phyloP scores from a whole-genome alignment of 2,888 invertebrate genomes.

The Acronicta psi region DNA sequence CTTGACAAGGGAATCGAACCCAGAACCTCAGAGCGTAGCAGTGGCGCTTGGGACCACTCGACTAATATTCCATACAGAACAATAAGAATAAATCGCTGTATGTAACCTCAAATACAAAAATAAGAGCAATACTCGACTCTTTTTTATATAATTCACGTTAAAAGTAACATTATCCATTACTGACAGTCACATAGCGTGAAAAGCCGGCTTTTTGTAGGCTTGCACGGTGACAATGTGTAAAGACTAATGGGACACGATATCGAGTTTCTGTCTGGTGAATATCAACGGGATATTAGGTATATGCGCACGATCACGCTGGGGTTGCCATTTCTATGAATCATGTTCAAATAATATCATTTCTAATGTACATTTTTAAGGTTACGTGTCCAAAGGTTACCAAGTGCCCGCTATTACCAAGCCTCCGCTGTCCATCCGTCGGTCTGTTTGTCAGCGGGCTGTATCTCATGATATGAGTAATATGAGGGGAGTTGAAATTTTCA shows the following conservation, averaged over 20 bases:
- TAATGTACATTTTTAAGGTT: no score
- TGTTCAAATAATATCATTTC: background rate
- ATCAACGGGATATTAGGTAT: conserved; percentile 42
- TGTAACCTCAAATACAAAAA: conserved; percentile 19
- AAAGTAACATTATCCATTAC: conserved; percentile 62
- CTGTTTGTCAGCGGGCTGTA: no score
- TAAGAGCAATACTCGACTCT: conserved; percentile 24
- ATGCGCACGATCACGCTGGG: conserved; percentile 18
- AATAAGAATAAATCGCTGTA: conserved; percentile 22
- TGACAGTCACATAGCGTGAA: conserved; percentile 54
- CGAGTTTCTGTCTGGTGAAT: conserved; percentile 54
- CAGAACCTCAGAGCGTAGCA: no score
- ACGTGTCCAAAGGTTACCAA: no score
- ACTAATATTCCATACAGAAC: no score
- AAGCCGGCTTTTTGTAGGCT: conserved; percentile 55
- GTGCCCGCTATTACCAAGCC: no score
- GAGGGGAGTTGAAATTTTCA: no score
- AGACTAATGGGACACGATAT: conserved; percentile 63
- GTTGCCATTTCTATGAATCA: conserved; percentile 10
- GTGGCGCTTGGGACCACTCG: no score
- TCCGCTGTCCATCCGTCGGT: no score
- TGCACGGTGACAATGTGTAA: conserved; percentile 54
- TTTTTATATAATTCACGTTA: conserved; percentile 51
- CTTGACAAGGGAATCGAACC: no score
- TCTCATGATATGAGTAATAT: no score